Evolutionary conservation across 1,140 invertebrate genomes (phyloP).

Genomic region (Phenacoccus solenopsis): DNA sequence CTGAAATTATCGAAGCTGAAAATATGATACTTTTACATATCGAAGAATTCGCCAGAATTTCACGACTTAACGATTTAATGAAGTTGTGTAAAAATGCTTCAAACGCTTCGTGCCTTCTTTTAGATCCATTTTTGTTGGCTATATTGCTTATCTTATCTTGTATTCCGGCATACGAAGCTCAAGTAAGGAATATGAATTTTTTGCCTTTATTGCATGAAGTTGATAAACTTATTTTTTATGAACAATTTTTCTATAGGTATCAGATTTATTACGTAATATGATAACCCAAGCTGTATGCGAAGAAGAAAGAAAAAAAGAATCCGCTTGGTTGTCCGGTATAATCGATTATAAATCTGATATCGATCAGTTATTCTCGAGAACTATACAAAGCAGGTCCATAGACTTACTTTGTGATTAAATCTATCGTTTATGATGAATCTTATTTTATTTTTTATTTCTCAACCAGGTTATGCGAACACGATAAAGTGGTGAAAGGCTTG

Average conservation of each 20-base stretch:
- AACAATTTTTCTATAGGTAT: conserved; percentile 29
- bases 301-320: conserved; percentile 36
- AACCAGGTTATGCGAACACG: conserved; percentile 39
- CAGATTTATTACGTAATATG: conserved; percentile 37
- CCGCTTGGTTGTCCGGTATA: conserved; percentile 40
- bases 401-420: not conserved
- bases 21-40: conserved; percentile 44
- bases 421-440: conserved; percentile 21
- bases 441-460: conserved; percentile 25
- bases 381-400: conserved; percentile 40
- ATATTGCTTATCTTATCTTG: conserved; percentile 37
- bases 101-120: conserved; percentile 37
- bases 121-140: conserved; percentile 43
- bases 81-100: conserved; percentile 37
- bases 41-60: conserved; percentile 36
- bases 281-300: conserved; percentile 36
- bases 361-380: conserved; percentile 34
- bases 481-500: conserved; percentile 39
- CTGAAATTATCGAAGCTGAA: conserved; percentile 30
- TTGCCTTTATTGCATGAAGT: too few relatives aligned
- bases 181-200: conserved; percentile 29
- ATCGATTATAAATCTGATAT: conserved; percentile 31
- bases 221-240: not conserved
- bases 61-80: conserved; percentile 40
- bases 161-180: conserved; percentile 36